phyloP scores from a whole-genome alignment of 2,797 vertebrate genomes.

The Mionectes olivaceus region DNA sequence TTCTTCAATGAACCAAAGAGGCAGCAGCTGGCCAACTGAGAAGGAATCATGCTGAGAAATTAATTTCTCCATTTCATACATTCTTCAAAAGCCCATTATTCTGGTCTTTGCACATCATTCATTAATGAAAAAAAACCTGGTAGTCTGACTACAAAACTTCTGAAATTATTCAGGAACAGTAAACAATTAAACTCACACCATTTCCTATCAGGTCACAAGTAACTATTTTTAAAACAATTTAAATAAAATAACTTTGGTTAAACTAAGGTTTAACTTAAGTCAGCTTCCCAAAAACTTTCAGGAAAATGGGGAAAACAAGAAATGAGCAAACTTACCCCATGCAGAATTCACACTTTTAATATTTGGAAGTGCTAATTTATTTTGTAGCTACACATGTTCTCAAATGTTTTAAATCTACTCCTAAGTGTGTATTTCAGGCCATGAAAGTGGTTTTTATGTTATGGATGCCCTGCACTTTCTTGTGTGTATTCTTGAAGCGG shows the following conservation, averaged over 20 bases:
- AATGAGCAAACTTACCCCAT: neutral
- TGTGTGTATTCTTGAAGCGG: neutral
- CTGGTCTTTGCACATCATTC: neutral
- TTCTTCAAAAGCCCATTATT: neutral
- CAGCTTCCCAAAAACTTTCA: neutral
- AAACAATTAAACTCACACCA: rapidly evolving
- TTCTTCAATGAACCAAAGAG: neutral
- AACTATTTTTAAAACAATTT: neutral
- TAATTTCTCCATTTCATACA: neutral
- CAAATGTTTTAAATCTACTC: neutral
- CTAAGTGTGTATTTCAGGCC: neutral
- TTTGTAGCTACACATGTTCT: neutral
- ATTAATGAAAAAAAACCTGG: neutral
- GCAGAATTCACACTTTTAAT: neutral
- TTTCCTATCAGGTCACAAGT: neutral
- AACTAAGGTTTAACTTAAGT: neutral
- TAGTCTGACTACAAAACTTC: neutral
- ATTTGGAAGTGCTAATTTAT: neutral
- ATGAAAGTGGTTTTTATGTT: neutral
- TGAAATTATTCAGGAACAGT: neutral
- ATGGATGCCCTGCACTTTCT: neutral
- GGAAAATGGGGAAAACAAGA: neutral
- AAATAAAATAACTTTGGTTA: neutral
- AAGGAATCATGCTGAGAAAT: neutral
- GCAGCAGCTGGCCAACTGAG: neutral